Base-by-base conservation (phyloP, 2,888 invertebrate genomes). In the Napeogenes sylphis region DNA sequence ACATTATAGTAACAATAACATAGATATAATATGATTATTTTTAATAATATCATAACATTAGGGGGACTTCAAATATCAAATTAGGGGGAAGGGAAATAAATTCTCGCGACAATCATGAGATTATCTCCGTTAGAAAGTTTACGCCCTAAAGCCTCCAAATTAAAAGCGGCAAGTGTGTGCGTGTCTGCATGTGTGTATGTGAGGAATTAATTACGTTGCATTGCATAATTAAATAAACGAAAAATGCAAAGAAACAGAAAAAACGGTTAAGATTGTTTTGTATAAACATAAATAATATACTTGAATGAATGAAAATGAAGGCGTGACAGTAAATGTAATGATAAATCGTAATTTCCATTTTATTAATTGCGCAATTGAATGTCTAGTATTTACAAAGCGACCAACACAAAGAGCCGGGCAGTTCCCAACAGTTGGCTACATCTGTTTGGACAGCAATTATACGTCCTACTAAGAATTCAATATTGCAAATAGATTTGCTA, bases 401-500 rank as follows among this genome's bases (percentile, higher is more conserved):
- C 10, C 42, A 10, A 8, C n/a, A 55, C 62, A 62, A 55, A 55
- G 54, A 35, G 5, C 14, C 30, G 38, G 55, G 46, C 53, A 46
- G 38, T 10, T 58, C 42, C 13, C 10, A 59, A 62, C 59, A 63
- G 62, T 59, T 63, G 62, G 62, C 56, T 51, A 63, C 62, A 63
- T 63, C 56, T 63, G 62, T 59, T 63, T 55, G 58, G 46, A 8
- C 42, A 63, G 56, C 59, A 63, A 63, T 63, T 59, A 62, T 45
- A 59, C 33, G 55, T 56, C 55, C 33, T 51, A 51, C 59, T 59
- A 59, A 59, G 59, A 63, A 63, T 51, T 56, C 45, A 46, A 53
- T 59, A 63, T 51, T 53, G 59, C 59, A 59, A 63, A 63, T 63
- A 63, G 51, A 63, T 63, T 59, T 12, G 51, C 58, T 56, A 45